Evolutionary conservation across 2,888 invertebrate species (phyloP).

Genomic region (Anoncus sp.): DNA sequence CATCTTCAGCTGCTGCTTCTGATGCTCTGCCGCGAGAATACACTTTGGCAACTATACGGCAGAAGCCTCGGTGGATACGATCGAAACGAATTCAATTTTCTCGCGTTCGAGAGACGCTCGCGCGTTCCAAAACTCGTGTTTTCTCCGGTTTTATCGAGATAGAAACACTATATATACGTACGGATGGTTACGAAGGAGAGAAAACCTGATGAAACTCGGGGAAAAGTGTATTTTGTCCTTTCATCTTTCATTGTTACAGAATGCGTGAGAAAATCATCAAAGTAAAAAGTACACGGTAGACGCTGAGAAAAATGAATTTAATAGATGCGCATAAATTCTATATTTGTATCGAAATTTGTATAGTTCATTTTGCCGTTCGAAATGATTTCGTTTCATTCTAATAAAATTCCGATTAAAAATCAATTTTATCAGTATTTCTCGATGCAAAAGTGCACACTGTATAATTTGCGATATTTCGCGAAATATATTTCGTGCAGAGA

Average conservation of each 20-base stretch:
- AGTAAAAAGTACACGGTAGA: neutral
- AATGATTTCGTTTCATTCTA: neutral
- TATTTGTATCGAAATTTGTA: neutral
- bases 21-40: conserved; percentile 23
- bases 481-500: neutral
- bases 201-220: neutral
- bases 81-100: conserved; percentile 58
- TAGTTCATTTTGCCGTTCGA: neutral
- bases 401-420: neutral
- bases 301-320: neutral
- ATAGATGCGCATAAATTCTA: neutral
- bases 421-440: neutral
- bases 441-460: neutral
- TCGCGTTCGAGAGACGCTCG: conserved; percentile 16
- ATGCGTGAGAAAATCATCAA: neutral
- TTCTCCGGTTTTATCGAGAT: neutral
- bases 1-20: conserved; percentile 45
- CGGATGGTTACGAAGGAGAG: neutral
- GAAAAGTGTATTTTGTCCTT: neutral
- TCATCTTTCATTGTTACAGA: neutral
- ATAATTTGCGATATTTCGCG: neutral
- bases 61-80: conserved; percentile 29
- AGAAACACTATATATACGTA: neutral
- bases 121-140: conserved; percentile 24
- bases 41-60: conserved; percentile 30